Base-by-base conservation (phyloP, 2,888 invertebrate genomes). In the Agrochola lota region DNA sequence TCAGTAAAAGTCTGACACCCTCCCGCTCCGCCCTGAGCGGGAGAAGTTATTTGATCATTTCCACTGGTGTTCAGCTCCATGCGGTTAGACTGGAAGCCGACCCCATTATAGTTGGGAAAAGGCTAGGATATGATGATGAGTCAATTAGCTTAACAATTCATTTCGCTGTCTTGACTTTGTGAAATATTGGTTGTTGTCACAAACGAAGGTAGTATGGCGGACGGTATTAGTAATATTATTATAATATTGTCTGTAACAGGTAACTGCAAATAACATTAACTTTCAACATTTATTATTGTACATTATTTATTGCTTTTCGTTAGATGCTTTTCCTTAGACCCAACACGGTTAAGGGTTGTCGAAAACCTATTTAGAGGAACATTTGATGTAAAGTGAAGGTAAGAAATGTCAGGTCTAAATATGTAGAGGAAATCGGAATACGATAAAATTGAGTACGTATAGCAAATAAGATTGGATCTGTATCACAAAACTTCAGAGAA, bases 271-370 rank as follows among this genome's bases (percentile, higher is more conserved):
- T 71, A 74, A 85, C 69, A 55, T 46, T 71, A 80, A 63, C 17
- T 57, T 64, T 49, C n/a, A 78, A 84, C 60, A 55, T 64, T 69
- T 63, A 59, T 59, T 74, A 74, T 85, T 77, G 62, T 85, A 81
- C 66, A 81, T 62, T 66, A 78, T 73, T 85, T 78, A 84, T 84
- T 84, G 78, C 74, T 78, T 74, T 43, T 12, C 5, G 57, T 74
- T 84, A 71, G 4, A 59, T 57, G 40, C 30, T n/a, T 57, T 59
- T 15, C 23, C 8, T 46, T 59, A 59, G 9, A 55, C 40, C 35
- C 15, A 11, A 68, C 35, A 26, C 43, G 20, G 23, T 35, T 8
- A 6, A 52, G 64, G 43, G 71, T 69, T 71, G 83, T 26, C 85
- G 68, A 71, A 3, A 59, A 68, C 17, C 20, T 15, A 30, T 7